Evolutionary conservation across 2,797 vertebrate species (phyloP), one percentile per base, ranked within the genome.

Genomic region (Epinephelus awoara): DNA sequence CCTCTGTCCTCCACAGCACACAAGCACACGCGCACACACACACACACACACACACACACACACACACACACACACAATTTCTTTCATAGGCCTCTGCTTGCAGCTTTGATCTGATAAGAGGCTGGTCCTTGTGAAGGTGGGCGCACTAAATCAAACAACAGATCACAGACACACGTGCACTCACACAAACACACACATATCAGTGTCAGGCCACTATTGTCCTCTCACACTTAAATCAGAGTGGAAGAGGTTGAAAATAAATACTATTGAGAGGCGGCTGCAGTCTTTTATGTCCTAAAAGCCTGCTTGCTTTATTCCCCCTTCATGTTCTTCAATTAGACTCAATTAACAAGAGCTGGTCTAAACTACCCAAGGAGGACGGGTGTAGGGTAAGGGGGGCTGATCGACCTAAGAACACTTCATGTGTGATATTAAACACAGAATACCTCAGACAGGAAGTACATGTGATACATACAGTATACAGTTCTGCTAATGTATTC

Each of bases 81-180:
- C 88, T 91, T 93, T 92, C 84, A 92, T 87, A 85, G 91, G 73
- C 84, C 52, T 77, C 87, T 62, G 85, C 84, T 78, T 66, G 79
- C 82, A 75, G 93, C 96, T 97, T 97, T 97, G 96, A 97, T 97
- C 96, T 96, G 96, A 96, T 95, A 96, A 96, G 95, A 94, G 96
- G 91, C 90, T 92, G 91, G 93, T 89, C 88, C 90, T 92, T 88
- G 88, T 91, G 92, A 92, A 90, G 85, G 90, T 93, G 87, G 86
- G 82, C 55, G 44, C 85, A 84, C 84, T 80, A 88, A 92, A 93
- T 93, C 92, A 94, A 91, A 94, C 90, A 85, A 79, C 87, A 86
- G 88, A 92, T 91, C 90, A 88, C 82, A 89, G 74, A 87, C 76
- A 78, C 79, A 75, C 77, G 77, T 38, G 38, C 78, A 72, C 65